phyloP scores from a whole-genome alignment of 2,888 invertebrate species.

The Eueremaeus valkanovi region DNA sequence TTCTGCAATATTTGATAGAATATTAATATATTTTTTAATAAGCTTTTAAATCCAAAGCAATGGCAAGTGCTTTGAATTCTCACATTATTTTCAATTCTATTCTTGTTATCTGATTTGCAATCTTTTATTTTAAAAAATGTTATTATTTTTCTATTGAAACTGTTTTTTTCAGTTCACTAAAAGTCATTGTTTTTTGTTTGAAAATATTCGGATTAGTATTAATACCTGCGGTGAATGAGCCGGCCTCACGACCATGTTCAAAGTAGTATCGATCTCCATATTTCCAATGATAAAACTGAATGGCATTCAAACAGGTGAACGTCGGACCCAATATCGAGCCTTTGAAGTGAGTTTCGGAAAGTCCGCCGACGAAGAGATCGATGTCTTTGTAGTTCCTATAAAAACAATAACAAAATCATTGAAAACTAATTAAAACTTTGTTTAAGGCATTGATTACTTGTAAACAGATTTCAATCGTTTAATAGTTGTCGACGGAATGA shows the following conservation, averaged over 20 bases:
- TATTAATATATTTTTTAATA: background rate
- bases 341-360: constrained; percentile 16
- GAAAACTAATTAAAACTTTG: constrained; percentile 13
- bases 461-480: constrained; percentile 34
- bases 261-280: constrained; percentile 39
- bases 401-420: background rate
- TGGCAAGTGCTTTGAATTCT: too few species aligned
- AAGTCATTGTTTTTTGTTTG: too few species aligned
- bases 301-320: constrained; percentile 37
- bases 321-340: constrained; percentile 37
- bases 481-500: constrained; percentile 26
- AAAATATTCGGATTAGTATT: background rate
- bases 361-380: constrained; percentile 38
- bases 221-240: constrained; percentile 38
- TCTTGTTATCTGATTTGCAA: too few species aligned
- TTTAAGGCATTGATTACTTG: constrained; percentile 35
- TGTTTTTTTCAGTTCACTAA: too few species aligned
- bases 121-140: too few species aligned
- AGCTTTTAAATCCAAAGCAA: background rate
- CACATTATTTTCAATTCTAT: too few species aligned
- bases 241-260: constrained; percentile 33
- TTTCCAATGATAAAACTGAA: constrained; percentile 39
- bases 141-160: too few species aligned
- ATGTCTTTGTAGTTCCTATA: constrained; percentile 30
- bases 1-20: too few species aligned